These are phyloP conservation scores for Cyclophora punctaria DNA, from an alignment of 2,888 invertebrate genomes.

Conservation along the genomic window DNA sequence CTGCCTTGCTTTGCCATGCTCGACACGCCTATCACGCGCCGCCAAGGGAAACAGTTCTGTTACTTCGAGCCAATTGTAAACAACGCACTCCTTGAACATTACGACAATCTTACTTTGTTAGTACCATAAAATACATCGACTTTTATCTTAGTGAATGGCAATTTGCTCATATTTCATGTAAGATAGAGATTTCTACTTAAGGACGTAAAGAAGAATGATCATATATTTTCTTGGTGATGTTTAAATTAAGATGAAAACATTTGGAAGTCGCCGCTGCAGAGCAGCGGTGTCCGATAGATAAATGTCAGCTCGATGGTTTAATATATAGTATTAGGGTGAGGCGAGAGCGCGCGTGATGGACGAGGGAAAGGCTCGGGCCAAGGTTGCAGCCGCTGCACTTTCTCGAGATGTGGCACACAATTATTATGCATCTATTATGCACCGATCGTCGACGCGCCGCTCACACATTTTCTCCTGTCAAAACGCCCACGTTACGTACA, in stretches of 20 bases:
- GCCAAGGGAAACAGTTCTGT: slow-evolving; percentile 37
- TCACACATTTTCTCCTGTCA: slow-evolving; percentile 45
- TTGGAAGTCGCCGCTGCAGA: background rate
- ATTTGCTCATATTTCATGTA: no score
- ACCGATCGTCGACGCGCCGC: slow-evolving; percentile 32
- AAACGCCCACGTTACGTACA: slow-evolving; percentile 42
- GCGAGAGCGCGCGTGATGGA: slow-evolving; percentile 59
- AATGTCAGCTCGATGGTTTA: slow-evolving; percentile 59
- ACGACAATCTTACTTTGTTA: no score
- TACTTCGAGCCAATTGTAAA: slow-evolving; percentile 39
- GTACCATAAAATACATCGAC: no score
- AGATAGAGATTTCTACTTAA: background rate
- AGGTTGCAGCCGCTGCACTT: slow-evolving; percentile 68
- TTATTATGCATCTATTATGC: slow-evolving; percentile 64
- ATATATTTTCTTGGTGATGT: background rate
- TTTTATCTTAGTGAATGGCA: no score
- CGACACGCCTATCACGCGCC: slow-evolving; percentile 47
- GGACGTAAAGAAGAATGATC: background rate
- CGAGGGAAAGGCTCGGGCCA: slow-evolving; percentile 69
- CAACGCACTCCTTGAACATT: slow-evolving; percentile 39
- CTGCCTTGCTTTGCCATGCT: slow-evolving; percentile 41
- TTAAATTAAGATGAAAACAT: background rate
- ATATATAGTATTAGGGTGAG: slow-evolving; percentile 56
- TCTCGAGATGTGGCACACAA: slow-evolving; percentile 61
- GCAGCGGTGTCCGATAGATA: slow-evolving; percentile 30